Evolutionary conservation across 1,140 invertebrate genomes (phyloP).

Genomic region (Eriocheir sinensis): DNA sequence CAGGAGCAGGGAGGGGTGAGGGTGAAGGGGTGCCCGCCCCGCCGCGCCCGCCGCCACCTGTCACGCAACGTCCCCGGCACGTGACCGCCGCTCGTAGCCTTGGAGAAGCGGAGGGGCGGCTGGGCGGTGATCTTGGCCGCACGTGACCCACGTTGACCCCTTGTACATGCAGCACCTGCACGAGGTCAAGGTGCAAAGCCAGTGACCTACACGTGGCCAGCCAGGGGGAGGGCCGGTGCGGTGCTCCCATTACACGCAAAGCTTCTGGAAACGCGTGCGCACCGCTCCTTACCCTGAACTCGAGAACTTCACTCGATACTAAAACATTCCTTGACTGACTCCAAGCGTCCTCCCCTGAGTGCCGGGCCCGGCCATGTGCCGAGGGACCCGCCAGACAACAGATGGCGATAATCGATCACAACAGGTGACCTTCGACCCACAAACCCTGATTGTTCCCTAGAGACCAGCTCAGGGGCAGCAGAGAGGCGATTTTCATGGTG

Average conservation of each 20-base stretch:
- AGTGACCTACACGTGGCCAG: neutral
- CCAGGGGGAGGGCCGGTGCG: neutral
- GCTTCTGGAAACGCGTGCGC: neutral
- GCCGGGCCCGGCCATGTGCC: neutral
- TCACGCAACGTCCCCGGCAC: neutral
- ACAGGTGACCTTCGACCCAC: neutral
- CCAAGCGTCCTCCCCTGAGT: neutral
- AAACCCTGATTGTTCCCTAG: neutral
- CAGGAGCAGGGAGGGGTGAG: neutral
- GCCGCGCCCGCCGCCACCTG: neutral
- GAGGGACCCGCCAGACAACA: neutral
- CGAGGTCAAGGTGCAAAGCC: neutral
- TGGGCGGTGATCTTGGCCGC: neutral
- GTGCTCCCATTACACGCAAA: neutral
- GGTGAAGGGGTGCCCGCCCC: neutral
- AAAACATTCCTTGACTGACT: neutral
- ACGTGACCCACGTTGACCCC: constrained; percentile 8
- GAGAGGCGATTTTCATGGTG: neutral
- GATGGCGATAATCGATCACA: constrained; percentile 11
- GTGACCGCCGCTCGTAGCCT: neutral
- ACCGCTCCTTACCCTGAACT: neutral
- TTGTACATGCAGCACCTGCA: neutral
- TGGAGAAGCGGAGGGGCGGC: neutral
- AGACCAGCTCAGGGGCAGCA: neutral
- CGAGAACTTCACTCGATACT: constrained; percentile 23